Evolutionary conservation across 1,140 invertebrate genomes (phyloP).

Genomic region (Listronotus oregonensis): DNA sequence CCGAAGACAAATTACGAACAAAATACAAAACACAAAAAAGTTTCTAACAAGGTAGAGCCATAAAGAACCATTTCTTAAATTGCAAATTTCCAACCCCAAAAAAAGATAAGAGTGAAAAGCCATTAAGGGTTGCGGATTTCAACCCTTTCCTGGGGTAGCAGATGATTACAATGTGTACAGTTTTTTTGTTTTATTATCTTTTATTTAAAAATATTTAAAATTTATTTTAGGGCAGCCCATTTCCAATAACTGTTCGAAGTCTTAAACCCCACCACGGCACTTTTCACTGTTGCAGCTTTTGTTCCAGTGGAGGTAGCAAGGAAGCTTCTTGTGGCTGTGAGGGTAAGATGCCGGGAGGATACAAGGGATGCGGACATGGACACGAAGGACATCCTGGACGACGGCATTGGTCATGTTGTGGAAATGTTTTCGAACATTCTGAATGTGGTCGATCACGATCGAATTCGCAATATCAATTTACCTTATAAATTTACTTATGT

Average conservation of each 20-base stretch:
- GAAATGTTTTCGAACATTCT: constrained; percentile 64
- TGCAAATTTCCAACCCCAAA: no score
- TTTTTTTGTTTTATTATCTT: no score
- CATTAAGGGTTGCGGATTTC: no score
- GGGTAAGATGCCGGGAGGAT: constrained; percentile 74
- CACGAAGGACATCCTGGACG: constrained; percentile 76
- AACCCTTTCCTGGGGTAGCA: no score
- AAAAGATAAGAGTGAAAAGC: no score
- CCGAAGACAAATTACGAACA: no score
- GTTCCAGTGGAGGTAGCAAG: constrained; percentile 74
- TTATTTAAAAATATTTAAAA: no score
- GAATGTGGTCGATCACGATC: constrained; percentile 56
- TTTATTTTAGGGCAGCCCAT: constrained; percentile 62
- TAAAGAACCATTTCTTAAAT: no score
- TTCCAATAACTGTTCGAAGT: constrained; percentile 61
- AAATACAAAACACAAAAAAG: no score
- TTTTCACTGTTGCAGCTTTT: constrained; percentile 82
- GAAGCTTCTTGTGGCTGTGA: constrained; percentile 71
- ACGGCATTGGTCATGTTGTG: constrained; percentile 83
- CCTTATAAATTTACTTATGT: constrained; percentile 50
- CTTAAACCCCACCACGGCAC: constrained; percentile 67
- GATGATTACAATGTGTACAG: no score
- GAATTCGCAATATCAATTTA: constrained; percentile 62
- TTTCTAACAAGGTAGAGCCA: no score
- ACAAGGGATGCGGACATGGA: constrained; percentile 79